These are phyloP conservation scores for Cynoglossus semilaevis DNA, from an alignment of 2,113 vertebrate genomes.

Conservation along the genomic window DNA sequence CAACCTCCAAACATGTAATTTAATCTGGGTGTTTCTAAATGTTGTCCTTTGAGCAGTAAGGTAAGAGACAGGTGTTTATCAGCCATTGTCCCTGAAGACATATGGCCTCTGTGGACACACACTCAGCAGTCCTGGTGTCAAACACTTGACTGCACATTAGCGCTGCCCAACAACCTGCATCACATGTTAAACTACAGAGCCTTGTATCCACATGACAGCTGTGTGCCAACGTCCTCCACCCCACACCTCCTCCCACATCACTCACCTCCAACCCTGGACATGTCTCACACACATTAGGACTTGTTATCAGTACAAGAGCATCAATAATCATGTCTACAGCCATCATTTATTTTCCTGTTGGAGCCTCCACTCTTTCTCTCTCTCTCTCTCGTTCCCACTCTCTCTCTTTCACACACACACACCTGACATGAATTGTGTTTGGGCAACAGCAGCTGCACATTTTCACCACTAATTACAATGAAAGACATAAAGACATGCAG, in stretches of 20 bases:
- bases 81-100: slow-evolving; percentile 8
- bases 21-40: no score
- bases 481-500: background rate
- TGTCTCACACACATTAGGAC: slow-evolving; percentile 13
- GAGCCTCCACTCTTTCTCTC: no score
- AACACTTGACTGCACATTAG: slow-evolving; percentile 16
- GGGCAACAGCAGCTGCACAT: background rate
- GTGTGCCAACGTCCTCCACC: background rate
- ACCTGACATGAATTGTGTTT: background rate
- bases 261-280: slow-evolving; percentile 6
- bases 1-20: no score
- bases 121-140: slow-evolving; percentile 13
- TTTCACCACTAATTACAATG: background rate
- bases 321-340: slow-evolving; percentile 1
- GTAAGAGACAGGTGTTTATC: slow-evolving; percentile 6
- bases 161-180: slow-evolving; percentile 3
- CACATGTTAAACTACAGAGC: background rate
- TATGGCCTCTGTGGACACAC: slow-evolving; percentile 4
- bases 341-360: no score
- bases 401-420: background rate
- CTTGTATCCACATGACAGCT: slow-evolving; percentile 14
- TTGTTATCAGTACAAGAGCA: slow-evolving; percentile 1
- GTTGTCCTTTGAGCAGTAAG: background rate
- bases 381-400: no score
- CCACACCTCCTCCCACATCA: slow-evolving; percentile 15